Conservation (phyloP, 2,113 vertebrate genomes). For the Pseudorectes ferrugineus region DNA sequence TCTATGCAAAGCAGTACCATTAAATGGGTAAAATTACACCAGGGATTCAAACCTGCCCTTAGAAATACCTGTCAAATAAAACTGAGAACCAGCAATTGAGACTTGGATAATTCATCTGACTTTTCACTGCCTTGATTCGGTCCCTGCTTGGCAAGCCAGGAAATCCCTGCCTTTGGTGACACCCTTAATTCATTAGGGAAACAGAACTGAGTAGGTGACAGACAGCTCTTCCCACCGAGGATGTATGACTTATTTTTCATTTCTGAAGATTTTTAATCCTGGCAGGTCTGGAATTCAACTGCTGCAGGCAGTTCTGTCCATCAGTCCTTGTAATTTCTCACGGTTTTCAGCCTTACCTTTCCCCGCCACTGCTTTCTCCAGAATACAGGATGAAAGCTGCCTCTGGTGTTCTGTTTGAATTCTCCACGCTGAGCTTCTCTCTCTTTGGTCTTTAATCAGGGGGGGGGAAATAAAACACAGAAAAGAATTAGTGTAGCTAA, state of each 20-base stretch:
- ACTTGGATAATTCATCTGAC: not conserved
- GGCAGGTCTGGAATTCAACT: not conserved
- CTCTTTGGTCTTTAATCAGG: not conserved
- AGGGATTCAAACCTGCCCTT: not conserved
- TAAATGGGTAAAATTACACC: not conserved
- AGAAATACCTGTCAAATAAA: not conserved
- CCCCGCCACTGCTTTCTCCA: not conserved
- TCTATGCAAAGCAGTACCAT: not conserved
- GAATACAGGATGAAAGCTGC: not conserved
- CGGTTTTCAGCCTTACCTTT: constrained; percentile 32
- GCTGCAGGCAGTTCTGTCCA: not conserved
- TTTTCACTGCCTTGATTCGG: accelerated
- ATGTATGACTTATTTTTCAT: not conserved
- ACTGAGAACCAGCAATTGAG: accelerated
- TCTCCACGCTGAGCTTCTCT: not conserved
- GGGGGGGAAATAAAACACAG: not conserved
- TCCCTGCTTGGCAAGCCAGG: not conserved
- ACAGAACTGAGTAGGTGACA: not conserved
- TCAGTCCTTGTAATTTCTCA: not conserved
- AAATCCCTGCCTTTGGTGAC: not conserved
- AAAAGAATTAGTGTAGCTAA: not conserved
- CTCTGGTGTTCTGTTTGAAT: not conserved
- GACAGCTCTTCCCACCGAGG: not conserved
- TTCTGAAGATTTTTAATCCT: not conserved
- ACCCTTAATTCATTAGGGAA: not conserved